A percentile compares a stretch with the other conserved stretches of the same genome.
phyloP scores from a whole-genome alignment of 2,888 invertebrate species.

The Sinopyrophorus schimmeli region DNA sequence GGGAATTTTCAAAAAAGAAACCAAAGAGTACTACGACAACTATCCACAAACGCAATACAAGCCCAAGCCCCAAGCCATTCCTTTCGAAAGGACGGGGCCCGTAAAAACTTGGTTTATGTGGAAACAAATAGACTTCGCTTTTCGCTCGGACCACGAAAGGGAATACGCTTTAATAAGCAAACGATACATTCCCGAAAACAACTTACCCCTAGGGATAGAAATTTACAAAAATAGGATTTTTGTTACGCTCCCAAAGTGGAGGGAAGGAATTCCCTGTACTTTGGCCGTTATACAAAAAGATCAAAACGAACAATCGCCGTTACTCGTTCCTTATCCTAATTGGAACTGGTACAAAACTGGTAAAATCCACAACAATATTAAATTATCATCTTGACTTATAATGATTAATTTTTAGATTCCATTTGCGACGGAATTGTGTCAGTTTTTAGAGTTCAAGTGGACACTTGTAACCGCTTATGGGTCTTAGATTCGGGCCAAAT shows the following conservation, averaged over 20 bases:
- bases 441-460: constrained; percentile 74
- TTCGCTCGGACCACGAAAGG: constrained; percentile 62
- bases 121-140: constrained; percentile 75
- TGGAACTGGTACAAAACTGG: constrained; percentile 69
- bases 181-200: constrained; percentile 71
- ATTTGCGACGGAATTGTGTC: constrained; percentile 73
- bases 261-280: constrained; percentile 74
- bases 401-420: constrained; percentile 3
- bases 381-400: no score
- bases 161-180: constrained; percentile 63
- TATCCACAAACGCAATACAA: background rate
- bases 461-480: constrained; percentile 78
- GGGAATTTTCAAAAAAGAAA: constrained; percentile 35
- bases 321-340: constrained; percentile 72
- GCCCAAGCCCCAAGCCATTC: constrained; percentile 24
- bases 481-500: constrained; percentile 79
- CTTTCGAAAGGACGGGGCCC: constrained; percentile 60
- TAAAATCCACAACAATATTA: constrained; percentile 43
- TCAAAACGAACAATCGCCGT: constrained; percentile 62
- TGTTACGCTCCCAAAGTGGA: constrained; percentile 77
- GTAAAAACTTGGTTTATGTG: constrained; percentile 71
- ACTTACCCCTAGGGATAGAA: constrained; percentile 75
- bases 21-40: constrained; percentile 3
- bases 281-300: constrained; percentile 67
- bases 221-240: constrained; percentile 70